Conservation (phyloP, 1,140 invertebrate species). For the Hylaeus volcanicus region DNA sequence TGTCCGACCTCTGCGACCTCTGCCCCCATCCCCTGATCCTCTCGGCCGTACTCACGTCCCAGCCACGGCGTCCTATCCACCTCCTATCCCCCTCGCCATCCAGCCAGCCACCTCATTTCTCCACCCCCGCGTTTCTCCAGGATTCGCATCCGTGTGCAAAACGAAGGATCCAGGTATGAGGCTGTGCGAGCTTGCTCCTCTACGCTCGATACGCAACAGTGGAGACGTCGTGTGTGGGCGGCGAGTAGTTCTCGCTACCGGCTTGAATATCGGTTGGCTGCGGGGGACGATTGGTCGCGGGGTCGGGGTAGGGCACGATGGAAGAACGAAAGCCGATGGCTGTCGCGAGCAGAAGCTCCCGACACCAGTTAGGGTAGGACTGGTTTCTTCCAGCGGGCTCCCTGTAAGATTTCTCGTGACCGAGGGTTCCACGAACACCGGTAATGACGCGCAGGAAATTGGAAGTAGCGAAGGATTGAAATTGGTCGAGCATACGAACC, state of each 20-base stretch:
- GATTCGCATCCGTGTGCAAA: constrained; percentile 47
- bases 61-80: not conserved
- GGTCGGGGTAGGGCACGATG: constrained; percentile 37
- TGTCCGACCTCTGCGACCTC: constrained; percentile 69
- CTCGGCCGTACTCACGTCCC: not conserved
- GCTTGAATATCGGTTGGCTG: constrained; percentile 30
- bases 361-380: constrained; percentile 31
- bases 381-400: constrained; percentile 49
- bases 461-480: constrained; percentile 49
- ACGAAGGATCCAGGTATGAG: constrained; percentile 43
- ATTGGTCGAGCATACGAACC: constrained; percentile 52
- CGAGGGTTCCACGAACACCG: constrained; percentile 38
- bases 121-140: constrained; percentile 24
- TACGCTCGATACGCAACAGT: constrained; percentile 54
- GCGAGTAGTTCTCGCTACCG: constrained; percentile 12
- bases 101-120: constrained; percentile 12
- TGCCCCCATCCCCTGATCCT: constrained; percentile 9
- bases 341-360: constrained; percentile 59
- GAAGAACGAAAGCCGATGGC: constrained; percentile 56
- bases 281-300: constrained; percentile 16
- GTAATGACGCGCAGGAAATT: constrained; percentile 64
- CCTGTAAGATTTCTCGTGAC: constrained; percentile 51
- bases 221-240: constrained; percentile 25
- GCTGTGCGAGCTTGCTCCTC: constrained; percentile 9
- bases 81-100: constrained; percentile 9